Evolutionary conservation across 2,888 invertebrate genomes (phyloP).

Genomic region (Rhopalosiphum nymphaeae): DNA sequence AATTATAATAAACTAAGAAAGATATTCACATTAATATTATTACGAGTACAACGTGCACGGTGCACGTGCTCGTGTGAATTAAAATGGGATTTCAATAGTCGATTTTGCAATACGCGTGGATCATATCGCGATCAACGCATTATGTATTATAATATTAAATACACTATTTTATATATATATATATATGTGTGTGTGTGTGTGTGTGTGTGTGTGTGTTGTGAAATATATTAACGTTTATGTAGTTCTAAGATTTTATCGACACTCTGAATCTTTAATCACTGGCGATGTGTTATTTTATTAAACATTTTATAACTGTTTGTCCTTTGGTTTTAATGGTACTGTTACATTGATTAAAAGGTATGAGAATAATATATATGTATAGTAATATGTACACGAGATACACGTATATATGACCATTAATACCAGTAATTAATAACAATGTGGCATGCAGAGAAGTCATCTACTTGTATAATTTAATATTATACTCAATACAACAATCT

Average conservation of each 20-base stretch:
- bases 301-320: constrained; percentile 36
- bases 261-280: constrained; percentile 23
- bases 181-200: neutral
- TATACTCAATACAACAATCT: neutral
- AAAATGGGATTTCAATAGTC: constrained; percentile 8
- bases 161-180: neutral
- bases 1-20: neutral
- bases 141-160: neutral
- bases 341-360: constrained; percentile 22
- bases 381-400: neutral
- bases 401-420: neutral
- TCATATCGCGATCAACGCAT: neutral
- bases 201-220: neutral
- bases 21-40: neutral
- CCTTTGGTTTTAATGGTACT: neutral
- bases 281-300: constrained; percentile 28
- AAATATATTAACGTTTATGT: neutral
- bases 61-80: neutral
- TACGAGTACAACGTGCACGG: too few species aligned
- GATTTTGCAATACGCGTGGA: neutral
- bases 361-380: neutral
- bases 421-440: constrained; percentile 36
- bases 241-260: neutral
- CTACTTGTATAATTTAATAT: neutral
- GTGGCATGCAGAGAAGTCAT: neutral